Percentiles rank a stretch among this genome's conserved stretches.
Evolutionary conservation across 2,113 vertebrate genomes (phyloP).

Genomic region (Nymphicus hollandicus): DNA sequence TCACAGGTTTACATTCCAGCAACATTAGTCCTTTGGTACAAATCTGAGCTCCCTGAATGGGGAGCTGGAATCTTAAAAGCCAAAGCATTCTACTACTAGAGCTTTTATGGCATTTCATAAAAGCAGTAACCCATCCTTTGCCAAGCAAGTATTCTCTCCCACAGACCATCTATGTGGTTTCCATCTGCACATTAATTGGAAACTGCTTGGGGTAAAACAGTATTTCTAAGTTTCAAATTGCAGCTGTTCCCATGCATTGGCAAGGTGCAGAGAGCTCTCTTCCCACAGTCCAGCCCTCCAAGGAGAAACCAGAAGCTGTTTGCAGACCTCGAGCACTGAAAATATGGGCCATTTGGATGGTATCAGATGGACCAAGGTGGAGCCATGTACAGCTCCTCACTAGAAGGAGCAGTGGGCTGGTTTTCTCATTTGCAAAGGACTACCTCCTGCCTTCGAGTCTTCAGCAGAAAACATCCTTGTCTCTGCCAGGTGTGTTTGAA

Average conservation of each 20-base stretch:
- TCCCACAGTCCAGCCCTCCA: slow-evolving; percentile 3
- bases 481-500: background rate
- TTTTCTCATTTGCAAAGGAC: background rate
- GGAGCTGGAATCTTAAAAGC: background rate
- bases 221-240: background rate
- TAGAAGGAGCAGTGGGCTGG: background rate
- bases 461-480: background rate
- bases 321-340: background rate
- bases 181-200: slow-evolving; percentile 46
- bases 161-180: background rate
- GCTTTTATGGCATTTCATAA: background rate
- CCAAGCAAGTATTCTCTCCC: slow-evolving; percentile 32
- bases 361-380: background rate
- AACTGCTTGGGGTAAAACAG: slow-evolving; percentile 24
- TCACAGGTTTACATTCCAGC: background rate
- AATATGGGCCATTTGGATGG: background rate
- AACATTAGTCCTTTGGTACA: background rate
- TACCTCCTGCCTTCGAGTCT: background rate
- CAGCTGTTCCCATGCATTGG: slow-evolving; percentile 13
- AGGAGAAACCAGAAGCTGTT: background rate
- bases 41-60: background rate
- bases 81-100: background rate
- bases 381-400: accelerated
- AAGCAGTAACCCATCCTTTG: background rate
- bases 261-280: slow-evolving; percentile 17